Evolutionary conservation across 2,888 invertebrate species (phyloP).

Genomic region (Callinectes sapidus): DNA sequence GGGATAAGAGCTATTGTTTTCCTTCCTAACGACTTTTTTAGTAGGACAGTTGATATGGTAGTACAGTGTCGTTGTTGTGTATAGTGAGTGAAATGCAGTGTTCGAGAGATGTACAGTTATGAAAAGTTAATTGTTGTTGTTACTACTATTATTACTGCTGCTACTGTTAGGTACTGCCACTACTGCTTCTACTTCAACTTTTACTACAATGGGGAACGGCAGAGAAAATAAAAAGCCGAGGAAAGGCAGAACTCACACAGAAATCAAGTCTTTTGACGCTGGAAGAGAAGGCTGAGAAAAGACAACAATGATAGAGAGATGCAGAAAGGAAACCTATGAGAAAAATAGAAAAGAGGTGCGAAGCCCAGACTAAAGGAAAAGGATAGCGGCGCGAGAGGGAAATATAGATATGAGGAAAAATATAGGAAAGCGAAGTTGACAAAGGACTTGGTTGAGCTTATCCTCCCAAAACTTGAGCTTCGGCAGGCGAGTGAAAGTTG

Average conservation of each 20-base stretch:
- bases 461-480: constrained; percentile 2
- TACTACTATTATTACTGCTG: no score
- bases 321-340: background rate
- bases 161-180: no score
- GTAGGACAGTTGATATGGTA: background rate
- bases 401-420: constrained; percentile 6
- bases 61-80: background rate
- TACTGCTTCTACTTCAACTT: no score
- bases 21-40: background rate
- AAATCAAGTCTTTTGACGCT: background rate
- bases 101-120: background rate
- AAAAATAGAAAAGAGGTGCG: background rate
- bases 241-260: background rate
- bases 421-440: constrained; percentile 10
- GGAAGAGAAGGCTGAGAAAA: background rate
- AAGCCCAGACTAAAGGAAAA: background rate
- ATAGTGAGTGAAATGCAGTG: background rate
- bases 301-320: background rate
- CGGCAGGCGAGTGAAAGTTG: background rate
- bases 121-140: no score
- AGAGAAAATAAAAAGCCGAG: background rate
- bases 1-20: background rate
- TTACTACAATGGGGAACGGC: background rate
- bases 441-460: constrained; percentile 12
- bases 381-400: background rate